These are phyloP conservation scores for Dryas iulia DNA, from an alignment of 1,140 invertebrate species.

Conservation along the genomic window DNA sequence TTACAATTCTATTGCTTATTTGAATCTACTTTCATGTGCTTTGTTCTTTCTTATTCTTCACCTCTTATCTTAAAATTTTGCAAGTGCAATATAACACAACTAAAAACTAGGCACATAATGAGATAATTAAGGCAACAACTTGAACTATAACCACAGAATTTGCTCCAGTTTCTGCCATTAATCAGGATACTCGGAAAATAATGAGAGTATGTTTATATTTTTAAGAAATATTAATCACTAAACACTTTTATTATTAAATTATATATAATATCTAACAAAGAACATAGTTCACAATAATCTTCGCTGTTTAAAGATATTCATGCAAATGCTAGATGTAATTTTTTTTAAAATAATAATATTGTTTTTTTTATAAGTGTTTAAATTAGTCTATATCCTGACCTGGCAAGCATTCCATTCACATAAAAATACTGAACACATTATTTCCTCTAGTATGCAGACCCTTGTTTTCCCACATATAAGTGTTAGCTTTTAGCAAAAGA, in stretches of 20 bases:
- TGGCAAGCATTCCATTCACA: background rate
- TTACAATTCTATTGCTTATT: slow-evolving; percentile 2
- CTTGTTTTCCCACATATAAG: background rate
- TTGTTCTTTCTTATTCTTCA: background rate
- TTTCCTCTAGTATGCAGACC: slow-evolving; percentile 11
- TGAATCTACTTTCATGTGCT: background rate
- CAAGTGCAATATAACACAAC: background rate
- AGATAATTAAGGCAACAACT: background rate
- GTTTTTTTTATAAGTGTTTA: too few species aligned
- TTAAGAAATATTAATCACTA: background rate
- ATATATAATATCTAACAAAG: background rate
- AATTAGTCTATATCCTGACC: slow-evolving; percentile 8
- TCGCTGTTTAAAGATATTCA: background rate
- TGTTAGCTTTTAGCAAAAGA: background rate
- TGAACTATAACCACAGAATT: background rate
- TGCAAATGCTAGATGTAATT: background rate
- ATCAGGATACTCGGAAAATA: background rate
- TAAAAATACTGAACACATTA: slow-evolving; percentile 12
- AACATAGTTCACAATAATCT: background rate
- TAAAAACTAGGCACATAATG: background rate
- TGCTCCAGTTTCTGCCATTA: background rate
- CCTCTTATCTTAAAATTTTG: background rate
- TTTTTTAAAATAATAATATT: too few species aligned
- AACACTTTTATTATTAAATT: background rate
- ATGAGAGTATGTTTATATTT: background rate